phyloP scores from a whole-genome alignment of 2,113 vertebrate genomes.

The Silurus asotus region DNA sequence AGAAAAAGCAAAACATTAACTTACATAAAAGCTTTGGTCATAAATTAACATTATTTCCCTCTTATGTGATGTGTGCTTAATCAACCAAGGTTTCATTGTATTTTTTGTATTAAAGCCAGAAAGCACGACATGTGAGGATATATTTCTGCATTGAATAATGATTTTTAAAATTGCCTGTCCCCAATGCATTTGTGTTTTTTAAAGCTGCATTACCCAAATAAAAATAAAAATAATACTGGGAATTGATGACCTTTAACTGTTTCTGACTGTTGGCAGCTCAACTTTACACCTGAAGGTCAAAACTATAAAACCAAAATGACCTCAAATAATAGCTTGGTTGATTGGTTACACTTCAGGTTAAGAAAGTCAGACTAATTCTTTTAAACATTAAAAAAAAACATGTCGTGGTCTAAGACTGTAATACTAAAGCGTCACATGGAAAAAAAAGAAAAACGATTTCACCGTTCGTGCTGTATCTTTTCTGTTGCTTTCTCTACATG shows the following conservation, averaged over 20 bases:
- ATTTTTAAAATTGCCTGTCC: neutral
- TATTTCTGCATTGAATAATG: neutral
- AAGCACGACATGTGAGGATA: neutral
- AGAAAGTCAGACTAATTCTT: neutral
- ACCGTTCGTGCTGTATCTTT: neutral
- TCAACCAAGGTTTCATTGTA: slow-evolving; percentile 26
- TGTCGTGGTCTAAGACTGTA: neutral
- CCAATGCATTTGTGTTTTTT: neutral
- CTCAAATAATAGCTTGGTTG: slow-evolving; percentile 15
- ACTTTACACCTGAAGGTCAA: slow-evolving; percentile 12
- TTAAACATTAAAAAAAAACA: slow-evolving; percentile 25
- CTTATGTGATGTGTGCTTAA: slow-evolving; percentile 6
- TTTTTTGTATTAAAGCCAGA: neutral
- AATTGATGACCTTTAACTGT: neutral
- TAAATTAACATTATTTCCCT: slow-evolving; percentile 36
- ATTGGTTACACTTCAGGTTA: slow-evolving; percentile 12
- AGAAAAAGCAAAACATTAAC: slow-evolving; percentile 33
- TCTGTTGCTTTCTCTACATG: neutral
- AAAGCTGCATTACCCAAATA: neutral
- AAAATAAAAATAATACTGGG: neutral
- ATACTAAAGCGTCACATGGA: neutral
- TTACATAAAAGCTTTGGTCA: neutral
- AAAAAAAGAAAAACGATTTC: neutral
- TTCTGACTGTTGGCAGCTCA: neutral
- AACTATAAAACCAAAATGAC: neutral